Percentiles rank a stretch among this genome's conserved stretches.
Evolutionary conservation across 2,797 vertebrate genomes (phyloP).

Genomic region (Dendrocincla fuliginosa): DNA sequence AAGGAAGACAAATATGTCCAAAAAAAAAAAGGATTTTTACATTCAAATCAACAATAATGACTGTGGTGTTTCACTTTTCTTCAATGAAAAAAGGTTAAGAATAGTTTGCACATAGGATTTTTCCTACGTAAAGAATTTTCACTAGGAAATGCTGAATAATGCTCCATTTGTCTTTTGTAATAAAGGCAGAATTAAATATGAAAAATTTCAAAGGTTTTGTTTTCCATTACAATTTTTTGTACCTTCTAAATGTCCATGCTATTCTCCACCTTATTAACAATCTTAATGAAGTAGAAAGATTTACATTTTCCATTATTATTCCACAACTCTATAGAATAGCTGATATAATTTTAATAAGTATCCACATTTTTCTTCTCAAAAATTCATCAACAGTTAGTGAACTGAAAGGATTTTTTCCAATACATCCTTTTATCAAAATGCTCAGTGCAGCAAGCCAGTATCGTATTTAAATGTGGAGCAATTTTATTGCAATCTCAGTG

Average conservation of each 20-base stretch:
- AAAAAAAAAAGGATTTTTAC: not conserved
- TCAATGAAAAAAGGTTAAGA: not conserved
- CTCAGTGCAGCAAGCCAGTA: constrained; percentile 11
- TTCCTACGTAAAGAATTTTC: not conserved
- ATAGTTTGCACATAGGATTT: not conserved
- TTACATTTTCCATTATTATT: not conserved
- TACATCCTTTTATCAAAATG: constrained; percentile 31
- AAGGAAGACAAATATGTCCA: not conserved
- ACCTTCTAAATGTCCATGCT: not conserved
- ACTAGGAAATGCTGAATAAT: not conserved
- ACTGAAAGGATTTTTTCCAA: constrained; percentile 38
- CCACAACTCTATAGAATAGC: not conserved
- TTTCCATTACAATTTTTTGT: not conserved
- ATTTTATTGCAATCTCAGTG: constrained; percentile 79
- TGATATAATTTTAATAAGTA: constrained; percentile 30
- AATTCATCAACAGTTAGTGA: not conserved
- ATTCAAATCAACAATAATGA: not conserved
- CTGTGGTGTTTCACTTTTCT: not conserved
- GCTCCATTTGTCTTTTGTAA: not conserved
- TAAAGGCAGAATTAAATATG: constrained; percentile 47
- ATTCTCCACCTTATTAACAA: not conserved
- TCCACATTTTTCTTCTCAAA: not conserved
- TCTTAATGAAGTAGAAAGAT: not conserved
- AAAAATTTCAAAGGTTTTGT: constrained; percentile 28
- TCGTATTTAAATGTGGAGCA: constrained; percentile 72